A percentile compares a stretch with the other conserved stretches of the same genome.
Evolutionary conservation across 1,140 invertebrate species (phyloP).

Genomic region (Trachymyrmex septentrionalis): DNA sequence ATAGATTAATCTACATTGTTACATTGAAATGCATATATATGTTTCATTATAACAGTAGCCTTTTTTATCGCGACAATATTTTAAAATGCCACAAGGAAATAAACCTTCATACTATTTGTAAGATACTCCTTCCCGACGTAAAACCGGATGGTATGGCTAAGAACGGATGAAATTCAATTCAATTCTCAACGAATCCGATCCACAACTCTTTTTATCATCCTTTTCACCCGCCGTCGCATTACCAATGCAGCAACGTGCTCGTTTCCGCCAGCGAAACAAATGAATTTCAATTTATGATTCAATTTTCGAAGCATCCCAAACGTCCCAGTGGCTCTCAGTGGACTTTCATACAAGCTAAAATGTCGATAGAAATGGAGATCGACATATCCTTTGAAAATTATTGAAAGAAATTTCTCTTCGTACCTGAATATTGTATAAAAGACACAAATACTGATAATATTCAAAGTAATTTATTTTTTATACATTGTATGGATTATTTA

Average conservation of each 20-base stretch:
- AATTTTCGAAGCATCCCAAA: constrained; percentile 71
- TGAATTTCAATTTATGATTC: constrained; percentile 76
- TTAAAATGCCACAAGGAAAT: constrained; percentile 12
- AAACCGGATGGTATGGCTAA: background rate
- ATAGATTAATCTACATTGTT: background rate
- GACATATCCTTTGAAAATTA: constrained; percentile 15
- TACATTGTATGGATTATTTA: background rate
- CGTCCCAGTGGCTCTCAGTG: constrained; percentile 6
- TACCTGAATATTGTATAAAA: background rate
- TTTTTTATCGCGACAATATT: background rate
- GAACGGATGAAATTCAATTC: constrained; percentile 54
- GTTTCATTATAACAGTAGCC: background rate
- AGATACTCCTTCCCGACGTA: background rate
- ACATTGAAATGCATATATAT: background rate
- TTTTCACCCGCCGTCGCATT: constrained; percentile 47
- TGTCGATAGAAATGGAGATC: constrained; percentile 4
- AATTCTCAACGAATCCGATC: constrained; percentile 70
- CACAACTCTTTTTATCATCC: constrained; percentile 47
- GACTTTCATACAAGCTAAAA: background rate
- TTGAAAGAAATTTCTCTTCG: background rate
- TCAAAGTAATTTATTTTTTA: background rate
- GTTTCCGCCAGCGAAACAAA: constrained; percentile 69
- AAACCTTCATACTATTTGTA: background rate
- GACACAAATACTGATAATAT: background rate
- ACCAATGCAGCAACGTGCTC: constrained; percentile 58